Evolutionary conservation across 2,797 vertebrate genomes (phyloP).

Genomic region (Moxostoma hubbsi): DNA sequence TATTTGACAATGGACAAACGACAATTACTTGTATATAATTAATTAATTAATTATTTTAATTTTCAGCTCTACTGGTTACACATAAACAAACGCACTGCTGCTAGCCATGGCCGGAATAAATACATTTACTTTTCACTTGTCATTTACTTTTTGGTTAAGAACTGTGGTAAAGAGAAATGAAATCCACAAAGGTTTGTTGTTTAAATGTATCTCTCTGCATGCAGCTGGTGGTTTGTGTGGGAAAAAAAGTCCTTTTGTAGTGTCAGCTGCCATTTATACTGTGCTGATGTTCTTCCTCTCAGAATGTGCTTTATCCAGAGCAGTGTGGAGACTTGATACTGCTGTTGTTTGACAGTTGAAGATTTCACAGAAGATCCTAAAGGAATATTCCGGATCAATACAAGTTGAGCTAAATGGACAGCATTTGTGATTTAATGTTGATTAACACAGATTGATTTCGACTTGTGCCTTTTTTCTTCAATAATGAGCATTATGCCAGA

Average conservation of each 20-base stretch:
- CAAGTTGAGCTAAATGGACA: too few relatives aligned
- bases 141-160: background rate
- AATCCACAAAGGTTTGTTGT: conserved; percentile 15
- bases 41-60: too few relatives aligned
- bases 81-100: background rate
- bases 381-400: too few relatives aligned
- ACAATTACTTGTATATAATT: too few relatives aligned
- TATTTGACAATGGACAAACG: too few relatives aligned
- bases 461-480: too few relatives aligned
- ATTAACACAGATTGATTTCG: too few relatives aligned
- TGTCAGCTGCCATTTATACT: conserved; percentile 32
- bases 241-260: conserved; percentile 20
- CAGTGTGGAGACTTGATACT: conserved; percentile 67
- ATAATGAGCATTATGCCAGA: too few relatives aligned
- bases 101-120: background rate
- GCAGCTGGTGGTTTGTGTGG: conserved; percentile 33
- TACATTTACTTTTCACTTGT: background rate
- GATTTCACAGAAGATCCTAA: conserved; percentile 58
- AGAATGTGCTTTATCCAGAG: conserved; percentile 57
- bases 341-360: conserved; percentile 59
- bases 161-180: background rate
- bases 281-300: conserved; percentile 35
- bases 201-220: conserved; percentile 9
- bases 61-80: too few relatives aligned
- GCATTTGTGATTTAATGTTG: too few relatives aligned